Conservation (phyloP, 2,113 vertebrate species). For the Ceuthmochares aereus region DNA sequence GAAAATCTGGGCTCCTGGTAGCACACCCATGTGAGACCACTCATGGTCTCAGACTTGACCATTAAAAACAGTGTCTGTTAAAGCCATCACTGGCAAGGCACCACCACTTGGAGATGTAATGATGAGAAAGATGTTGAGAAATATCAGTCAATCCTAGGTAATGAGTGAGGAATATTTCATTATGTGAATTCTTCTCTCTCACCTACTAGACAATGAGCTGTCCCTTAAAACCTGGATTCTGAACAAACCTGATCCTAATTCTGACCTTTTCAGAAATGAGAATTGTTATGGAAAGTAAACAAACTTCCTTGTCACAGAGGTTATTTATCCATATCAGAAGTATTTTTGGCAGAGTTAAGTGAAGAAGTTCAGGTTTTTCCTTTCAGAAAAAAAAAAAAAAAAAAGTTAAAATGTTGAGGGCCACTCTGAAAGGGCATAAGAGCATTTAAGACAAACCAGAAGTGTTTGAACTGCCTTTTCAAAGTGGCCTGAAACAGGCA, state of each 20-base stretch:
- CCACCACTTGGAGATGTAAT: background rate
- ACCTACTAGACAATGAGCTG: accelerated
- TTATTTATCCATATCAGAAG: background rate
- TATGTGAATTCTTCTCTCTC: background rate
- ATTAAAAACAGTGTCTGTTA: background rate
- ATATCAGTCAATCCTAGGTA: background rate
- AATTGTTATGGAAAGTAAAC: background rate
- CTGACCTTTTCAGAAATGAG: background rate
- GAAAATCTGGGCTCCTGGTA: background rate
- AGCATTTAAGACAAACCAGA: background rate
- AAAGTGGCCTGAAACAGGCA: background rate
- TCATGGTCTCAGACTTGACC: background rate
- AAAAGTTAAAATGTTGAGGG: background rate
- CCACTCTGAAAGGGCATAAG: background rate
- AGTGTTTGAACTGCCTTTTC: background rate
- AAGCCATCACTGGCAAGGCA: background rate
- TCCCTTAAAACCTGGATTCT: background rate
- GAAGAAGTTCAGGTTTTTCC: background rate
- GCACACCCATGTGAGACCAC: background rate
- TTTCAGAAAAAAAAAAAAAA: background rate
- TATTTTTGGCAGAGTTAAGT: background rate
- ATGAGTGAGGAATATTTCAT: background rate
- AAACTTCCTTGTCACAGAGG: background rate
- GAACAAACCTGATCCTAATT: background rate
- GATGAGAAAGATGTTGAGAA: background rate